Base-by-base conservation (phyloP, 2,113 vertebrate genomes). In the Alligator sinensis region DNA sequence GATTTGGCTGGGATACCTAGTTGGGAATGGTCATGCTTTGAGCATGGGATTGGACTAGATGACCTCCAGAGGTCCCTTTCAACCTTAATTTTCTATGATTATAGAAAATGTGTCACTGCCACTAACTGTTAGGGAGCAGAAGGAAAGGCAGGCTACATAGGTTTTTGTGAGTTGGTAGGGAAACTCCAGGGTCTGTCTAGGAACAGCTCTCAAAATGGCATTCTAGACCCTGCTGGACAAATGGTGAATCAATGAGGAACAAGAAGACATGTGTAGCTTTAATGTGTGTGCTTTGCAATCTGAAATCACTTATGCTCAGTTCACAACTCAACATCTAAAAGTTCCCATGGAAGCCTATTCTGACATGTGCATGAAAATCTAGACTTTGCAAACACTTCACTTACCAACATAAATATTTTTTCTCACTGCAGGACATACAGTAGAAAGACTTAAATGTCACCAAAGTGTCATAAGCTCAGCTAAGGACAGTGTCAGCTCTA, bases 361-460 rank as follows among this genome's bases (percentile, higher is more conserved):
- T 94, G 64, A 87, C 47, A 89, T 94, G 90, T 80, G 92, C 95
- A 95, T 88, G 94, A 84, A 84, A 90, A 70, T 92, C 80, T 87
- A 92, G 89, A 94, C 96, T 91, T 88, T 96, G 94, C 64, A 79
- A 93, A 88, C 88, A 89, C 19, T 83, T 91, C 94, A 86, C 93
- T 96, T 96, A 94, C 95, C 91, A 93, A 92, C 88, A 85, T 82
- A 88, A 97, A 96, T 97, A 93, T 93, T 96, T 93, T 96, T 89
- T 86, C 90, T 38, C 34, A 55, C 47, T 89, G 94, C 95, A 96
- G 94, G 90, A 86, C 94, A 89, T 87, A 90, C 94, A 94, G 85
- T 64, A 3, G 38, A 38, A 47, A 74, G 47, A 19, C 22, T 25
- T 24, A 8, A 21, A 74, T 74, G 64, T 87, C 75, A 90, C 93